Evolutionary conservation across 2,888 invertebrate species (phyloP).

Genomic region (Steinernema carpocapsae): DNA sequence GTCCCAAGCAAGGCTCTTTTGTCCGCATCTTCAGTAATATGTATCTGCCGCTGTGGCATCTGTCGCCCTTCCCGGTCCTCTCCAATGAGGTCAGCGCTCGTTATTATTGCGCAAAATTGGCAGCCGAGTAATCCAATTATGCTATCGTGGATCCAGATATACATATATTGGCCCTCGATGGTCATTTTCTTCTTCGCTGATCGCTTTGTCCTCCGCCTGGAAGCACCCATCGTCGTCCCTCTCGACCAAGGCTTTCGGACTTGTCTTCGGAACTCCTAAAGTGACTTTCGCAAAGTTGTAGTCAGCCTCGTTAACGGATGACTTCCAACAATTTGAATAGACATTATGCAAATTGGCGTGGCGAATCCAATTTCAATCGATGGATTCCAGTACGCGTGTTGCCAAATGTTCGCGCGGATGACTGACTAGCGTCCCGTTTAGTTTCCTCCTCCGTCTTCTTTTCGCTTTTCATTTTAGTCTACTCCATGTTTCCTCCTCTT

Average conservation of each 20-base stretch:
- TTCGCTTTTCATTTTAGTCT: conserved; percentile 6
- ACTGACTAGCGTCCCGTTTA: conserved; percentile 27
- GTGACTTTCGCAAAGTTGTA: conserved; percentile 31
- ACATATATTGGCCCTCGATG: conserved; percentile 33
- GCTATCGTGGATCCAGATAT: conserved; percentile 32
- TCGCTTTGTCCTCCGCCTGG: not conserved
- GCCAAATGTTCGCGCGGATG: conserved; percentile 35
- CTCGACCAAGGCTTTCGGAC: not conserved
- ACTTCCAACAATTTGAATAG: conserved; percentile 32
- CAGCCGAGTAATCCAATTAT: conserved; percentile 34
- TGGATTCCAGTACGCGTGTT: conserved; percentile 29
- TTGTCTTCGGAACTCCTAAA: conserved; percentile 23
- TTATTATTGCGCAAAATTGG: conserved; percentile 35
- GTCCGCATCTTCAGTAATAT: conserved; percentile 15
- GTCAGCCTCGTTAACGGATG: conserved; percentile 32
- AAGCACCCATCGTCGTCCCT: not conserved
- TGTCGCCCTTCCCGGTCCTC: conserved; percentile 32
- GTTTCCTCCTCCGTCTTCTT: not conserved
- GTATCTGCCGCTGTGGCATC: conserved; percentile 24
- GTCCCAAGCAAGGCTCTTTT: conserved; percentile 10
- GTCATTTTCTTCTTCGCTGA: conserved; percentile 7
- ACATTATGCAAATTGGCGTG: conserved; percentile 31
- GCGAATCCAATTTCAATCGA: conserved; percentile 35
- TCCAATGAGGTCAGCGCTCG: conserved; percentile 33
- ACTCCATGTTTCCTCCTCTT: conserved; percentile 6